Base-by-base conservation (phyloP, 2,888 invertebrate genomes). In the Cataglyphis cursor region DNA sequence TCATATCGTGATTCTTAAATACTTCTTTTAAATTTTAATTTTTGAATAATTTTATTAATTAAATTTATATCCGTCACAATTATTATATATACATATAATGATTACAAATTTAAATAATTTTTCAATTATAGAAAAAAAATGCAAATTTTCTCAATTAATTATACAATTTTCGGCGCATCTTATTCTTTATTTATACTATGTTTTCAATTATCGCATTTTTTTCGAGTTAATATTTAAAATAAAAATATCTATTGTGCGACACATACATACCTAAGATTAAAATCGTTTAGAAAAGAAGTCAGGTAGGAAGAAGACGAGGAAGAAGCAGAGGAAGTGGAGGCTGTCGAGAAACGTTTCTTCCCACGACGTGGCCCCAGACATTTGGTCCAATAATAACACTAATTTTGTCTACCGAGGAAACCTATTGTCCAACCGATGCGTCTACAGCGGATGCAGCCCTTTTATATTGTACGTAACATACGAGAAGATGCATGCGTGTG, bases 321-420 rank as follows among this genome's bases (percentile, higher is more conserved):
- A 61, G 73, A 57, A 88, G 81, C 41, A 66, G 76, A 88, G 89
- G 88, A 91, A 88, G 87, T 85, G 86, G 85, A 87, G 86, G 86
- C 84, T 88, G 90, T 73, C 83, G 85, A 85, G 89, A 87, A 87
- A 85, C 85, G 82, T 90, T 85, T 85, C 88, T 94, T 94, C 94
- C 94, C 94, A 94, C 94, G 94, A 90, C 92, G 87, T 90, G 90
- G 91, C 90, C 92, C 92, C 93, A 92, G 93, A 94, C 94, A 94
- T 94, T 94, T 93, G 94, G 94, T 93, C 94, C 94, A 94, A 94
- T 94, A 94, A 94, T 94, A 94, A 94, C 92, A 94, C 93, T 94
- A 93, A 94, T 94, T 94, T 93, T 90, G 93, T 92, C 92, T 92
- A 93, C 93, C 92, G 91, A 92, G 93, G 93, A 93, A 94, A 93